A percentile compares a stretch with the other conserved stretches of the same genome.
These are phyloP conservation scores for Actinernus sp. DNA, from an alignment of 92 coral and sea anemone genomes.

Conservation along the genomic window DNA sequence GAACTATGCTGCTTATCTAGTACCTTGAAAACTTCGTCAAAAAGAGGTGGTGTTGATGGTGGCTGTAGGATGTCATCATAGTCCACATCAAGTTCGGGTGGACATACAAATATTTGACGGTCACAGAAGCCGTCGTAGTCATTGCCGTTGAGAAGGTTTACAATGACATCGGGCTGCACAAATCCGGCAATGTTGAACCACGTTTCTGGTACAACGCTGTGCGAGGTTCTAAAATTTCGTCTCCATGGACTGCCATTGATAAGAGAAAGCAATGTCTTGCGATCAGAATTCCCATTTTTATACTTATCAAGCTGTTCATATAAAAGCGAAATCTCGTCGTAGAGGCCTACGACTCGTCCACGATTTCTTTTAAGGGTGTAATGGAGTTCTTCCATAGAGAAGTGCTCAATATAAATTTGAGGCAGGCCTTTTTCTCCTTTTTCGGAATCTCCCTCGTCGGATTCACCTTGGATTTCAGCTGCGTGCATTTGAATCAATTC, in stretches of 20 bases:
- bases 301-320: conserved; percentile 65
- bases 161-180: conserved; percentile 64
- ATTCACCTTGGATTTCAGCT: too few species aligned
- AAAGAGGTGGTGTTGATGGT: not conserved
- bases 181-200: conserved; percentile 68
- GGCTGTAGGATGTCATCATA: conserved; percentile 39
- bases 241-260: conserved; percentile 51
- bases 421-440: conserved; percentile 8
- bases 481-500: too few species aligned
- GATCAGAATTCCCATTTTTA: conserved; percentile 56
- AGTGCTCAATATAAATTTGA: conserved; percentile 62
- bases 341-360: conserved; percentile 68
- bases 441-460: conserved; percentile 17
- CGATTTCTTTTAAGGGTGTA: conserved; percentile 50
- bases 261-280: conserved; percentile 57
- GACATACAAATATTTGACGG: conserved; percentile 63
- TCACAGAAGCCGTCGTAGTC: conserved; percentile 66
- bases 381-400: conserved; percentile 61
- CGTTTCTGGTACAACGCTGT: conserved; percentile 46
- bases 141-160: conserved; percentile 44
- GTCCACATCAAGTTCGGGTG: conserved; percentile 57
- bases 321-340: conserved; percentile 64
- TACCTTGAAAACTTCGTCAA: conserved; percentile 3
- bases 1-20: conserved; percentile 20
- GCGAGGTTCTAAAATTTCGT: conserved; percentile 38